Conservation (phyloP, 2,113 vertebrate species). For the Taurulus bubalis region DNA sequence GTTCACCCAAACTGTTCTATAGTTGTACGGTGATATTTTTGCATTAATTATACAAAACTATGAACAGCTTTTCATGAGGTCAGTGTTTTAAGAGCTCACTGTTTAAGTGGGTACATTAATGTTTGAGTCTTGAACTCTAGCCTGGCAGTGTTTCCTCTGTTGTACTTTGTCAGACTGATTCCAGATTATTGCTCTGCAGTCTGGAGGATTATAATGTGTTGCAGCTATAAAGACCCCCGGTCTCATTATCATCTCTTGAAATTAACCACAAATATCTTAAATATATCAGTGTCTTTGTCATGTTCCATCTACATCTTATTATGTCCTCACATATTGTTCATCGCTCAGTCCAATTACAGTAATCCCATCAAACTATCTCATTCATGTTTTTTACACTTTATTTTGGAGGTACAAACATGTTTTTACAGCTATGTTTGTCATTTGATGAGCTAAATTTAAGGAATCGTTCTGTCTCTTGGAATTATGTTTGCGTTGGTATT, state of each 20-base stretch:
- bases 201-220: neutral
- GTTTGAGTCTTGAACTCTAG: neutral
- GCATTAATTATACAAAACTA: neutral
- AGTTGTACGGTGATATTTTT: neutral
- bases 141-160: neutral
- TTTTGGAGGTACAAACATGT: constrained; percentile 3
- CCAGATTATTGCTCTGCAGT: neutral
- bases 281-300: constrained; percentile 23
- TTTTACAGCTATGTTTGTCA: constrained; percentile 14
- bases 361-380: constrained; percentile 23
- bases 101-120: neutral
- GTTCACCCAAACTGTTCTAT: neutral
- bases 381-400: constrained; percentile 6
- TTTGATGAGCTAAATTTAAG: neutral
- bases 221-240: neutral
- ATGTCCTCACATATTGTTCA: constrained; percentile 18
- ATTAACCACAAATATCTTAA: constrained; percentile 10
- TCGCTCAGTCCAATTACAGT: neutral
- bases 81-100: neutral
- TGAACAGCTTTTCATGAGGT: neutral
- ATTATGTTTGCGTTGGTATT: neutral
- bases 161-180: neutral
- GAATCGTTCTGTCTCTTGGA: neutral
- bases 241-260: neutral
- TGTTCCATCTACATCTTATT: constrained; percentile 37